phyloP scores from a whole-genome alignment of 2,113 vertebrate species.

The Epinephelus cyanopodus region DNA sequence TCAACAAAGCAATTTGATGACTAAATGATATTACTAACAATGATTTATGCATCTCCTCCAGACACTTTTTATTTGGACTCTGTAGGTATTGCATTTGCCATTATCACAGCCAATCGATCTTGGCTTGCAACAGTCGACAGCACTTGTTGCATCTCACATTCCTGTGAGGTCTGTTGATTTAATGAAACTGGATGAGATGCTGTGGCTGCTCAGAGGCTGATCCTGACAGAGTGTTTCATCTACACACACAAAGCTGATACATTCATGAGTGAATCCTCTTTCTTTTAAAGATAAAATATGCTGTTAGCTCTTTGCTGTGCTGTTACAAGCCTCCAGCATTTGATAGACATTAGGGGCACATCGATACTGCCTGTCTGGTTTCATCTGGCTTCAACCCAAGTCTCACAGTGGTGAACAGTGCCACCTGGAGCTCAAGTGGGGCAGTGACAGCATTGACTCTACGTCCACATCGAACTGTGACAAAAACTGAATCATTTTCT shows the following conservation, averaged over 20 bases:
- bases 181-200: constrained; percentile 2
- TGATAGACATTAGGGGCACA: constrained; percentile 5
- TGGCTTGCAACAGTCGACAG: not conserved
- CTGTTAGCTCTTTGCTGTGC: not conserved
- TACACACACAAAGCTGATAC: not conserved
- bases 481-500: not conserved
- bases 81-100: not conserved
- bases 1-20: not conserved
- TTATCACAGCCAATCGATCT: constrained; percentile 7
- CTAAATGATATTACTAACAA: not conserved
- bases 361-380: not conserved
- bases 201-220: not conserved
- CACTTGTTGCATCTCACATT: constrained; percentile 25
- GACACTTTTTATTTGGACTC: constrained; percentile 9
- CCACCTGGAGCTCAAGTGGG: constrained; percentile 19
- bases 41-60: not conserved
- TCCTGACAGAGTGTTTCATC: constrained; percentile 1
- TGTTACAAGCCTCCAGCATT: not conserved
- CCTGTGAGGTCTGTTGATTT: not conserved
- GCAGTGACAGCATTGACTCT: not conserved
- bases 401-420: not conserved
- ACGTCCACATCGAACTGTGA: not conserved
- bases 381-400: constrained; percentile 14
- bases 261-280: not conserved
- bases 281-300: not conserved